Percentiles rank a stretch among this genome's conserved stretches.
Conservation (phyloP, 2,888 invertebrate genomes). For the Eristalinus sepulchralis region DNA sequence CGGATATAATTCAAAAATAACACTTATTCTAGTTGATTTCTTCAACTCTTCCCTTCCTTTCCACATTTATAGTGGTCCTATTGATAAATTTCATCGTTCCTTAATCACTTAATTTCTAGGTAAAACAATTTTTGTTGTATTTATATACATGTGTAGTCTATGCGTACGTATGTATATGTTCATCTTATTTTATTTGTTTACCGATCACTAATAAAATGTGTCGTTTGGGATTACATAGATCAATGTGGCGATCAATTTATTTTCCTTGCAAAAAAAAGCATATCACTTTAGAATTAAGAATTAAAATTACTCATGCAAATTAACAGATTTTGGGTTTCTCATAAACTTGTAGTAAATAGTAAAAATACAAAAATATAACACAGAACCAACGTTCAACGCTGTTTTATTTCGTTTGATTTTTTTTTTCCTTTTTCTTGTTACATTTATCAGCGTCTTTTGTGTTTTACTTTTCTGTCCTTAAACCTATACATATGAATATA, state of each 20-base stretch:
- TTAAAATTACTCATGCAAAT: conserved; percentile 25
- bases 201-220: not conserved
- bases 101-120: not conserved
- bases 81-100: not conserved
- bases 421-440: not conserved
- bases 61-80: not conserved
- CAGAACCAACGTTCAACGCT: conserved; percentile 41
- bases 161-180: conserved; percentile 48
- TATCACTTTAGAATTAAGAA: conserved; percentile 62
- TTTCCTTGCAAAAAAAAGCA: conserved; percentile 43
- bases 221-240: not conserved
- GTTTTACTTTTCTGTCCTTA: conserved; percentile 20
- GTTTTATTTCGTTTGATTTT: conserved; percentile 11
- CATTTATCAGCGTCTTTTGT: conserved; percentile 30
- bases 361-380: conserved; percentile 47
- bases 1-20: conserved; percentile 42
- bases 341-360: conserved; percentile 11
- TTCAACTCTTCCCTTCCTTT: not conserved
- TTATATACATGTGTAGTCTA: not conserved
- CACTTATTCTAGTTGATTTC: conserved; percentile 41
- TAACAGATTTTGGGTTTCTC: conserved; percentile 5
- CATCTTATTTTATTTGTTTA: not conserved
- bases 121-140: conserved; percentile 62
- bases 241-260: conserved; percentile 20
- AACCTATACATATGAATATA: conserved; percentile 30